Evolutionary conservation across 1,140 invertebrate genomes (phyloP).

Genomic region (Drosophila elegans): DNA sequence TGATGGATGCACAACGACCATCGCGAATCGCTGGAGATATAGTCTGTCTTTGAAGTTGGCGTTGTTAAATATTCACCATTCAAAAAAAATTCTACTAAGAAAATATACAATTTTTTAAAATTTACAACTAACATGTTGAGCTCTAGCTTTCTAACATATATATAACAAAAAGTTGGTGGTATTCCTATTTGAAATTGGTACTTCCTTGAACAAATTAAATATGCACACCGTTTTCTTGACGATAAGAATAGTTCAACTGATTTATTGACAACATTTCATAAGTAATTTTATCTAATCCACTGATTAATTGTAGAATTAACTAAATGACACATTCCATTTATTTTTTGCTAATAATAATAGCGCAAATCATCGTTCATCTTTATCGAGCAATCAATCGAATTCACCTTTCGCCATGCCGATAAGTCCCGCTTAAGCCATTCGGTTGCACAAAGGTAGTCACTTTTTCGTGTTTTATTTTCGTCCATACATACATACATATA

Average conservation of each 20-base stretch:
- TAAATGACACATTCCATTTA: background rate
- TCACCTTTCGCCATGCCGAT: slow-evolving; percentile 20
- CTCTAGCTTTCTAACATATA: too few species aligned
- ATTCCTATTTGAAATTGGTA: too few species aligned
- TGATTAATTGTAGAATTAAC: slow-evolving; percentile 5
- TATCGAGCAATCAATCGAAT: slow-evolving; percentile 69
- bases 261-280: background rate
- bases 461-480: slow-evolving; percentile 22
- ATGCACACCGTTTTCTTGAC: too few species aligned
- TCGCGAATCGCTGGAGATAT: background rate
- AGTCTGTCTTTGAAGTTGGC: background rate
- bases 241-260: background rate
- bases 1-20: background rate
- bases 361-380: slow-evolving; percentile 58
- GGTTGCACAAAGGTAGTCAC: slow-evolving; percentile 24
- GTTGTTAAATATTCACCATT: too few species aligned
- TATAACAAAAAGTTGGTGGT: too few species aligned
- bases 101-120: too few species aligned
- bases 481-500: background rate
- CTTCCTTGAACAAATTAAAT: too few species aligned
- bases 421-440: slow-evolving; percentile 50
- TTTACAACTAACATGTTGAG: too few species aligned
- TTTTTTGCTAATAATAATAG: background rate
- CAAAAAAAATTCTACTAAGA: too few species aligned
- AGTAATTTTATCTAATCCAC: background rate